Conservation (phyloP, 35 echinoderm and acorn worm species). For the Heliocidaris tuberculata region DNA sequence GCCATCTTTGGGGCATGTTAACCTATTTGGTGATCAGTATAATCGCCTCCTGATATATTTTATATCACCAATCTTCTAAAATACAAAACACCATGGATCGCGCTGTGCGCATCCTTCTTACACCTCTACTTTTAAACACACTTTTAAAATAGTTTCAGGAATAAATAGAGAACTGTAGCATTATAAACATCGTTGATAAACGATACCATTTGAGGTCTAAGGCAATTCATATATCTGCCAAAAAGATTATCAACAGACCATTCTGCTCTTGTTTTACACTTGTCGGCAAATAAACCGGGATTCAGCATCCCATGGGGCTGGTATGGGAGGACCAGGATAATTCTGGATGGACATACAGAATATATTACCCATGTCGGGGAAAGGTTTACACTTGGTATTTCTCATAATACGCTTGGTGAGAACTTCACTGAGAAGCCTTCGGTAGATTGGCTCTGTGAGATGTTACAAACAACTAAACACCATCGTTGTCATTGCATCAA, state of each 20-base stretch:
- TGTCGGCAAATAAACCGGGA: too few species aligned
- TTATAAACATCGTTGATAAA: background rate
- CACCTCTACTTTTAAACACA: background rate
- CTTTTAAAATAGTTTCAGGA: background rate
- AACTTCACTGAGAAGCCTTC: too few species aligned
- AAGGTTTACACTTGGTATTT: too few species aligned
- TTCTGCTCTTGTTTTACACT: too few species aligned
- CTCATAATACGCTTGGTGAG: too few species aligned
- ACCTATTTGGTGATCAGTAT: background rate
- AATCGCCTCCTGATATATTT: background rate
- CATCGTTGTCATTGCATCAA: too few species aligned
- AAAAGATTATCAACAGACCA: background rate
- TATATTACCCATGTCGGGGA: too few species aligned
- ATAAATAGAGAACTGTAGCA: background rate
- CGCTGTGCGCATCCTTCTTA: background rate
- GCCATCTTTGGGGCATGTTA: background rate
- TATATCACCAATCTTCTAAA: background rate
- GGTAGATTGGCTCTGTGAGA: too few species aligned
- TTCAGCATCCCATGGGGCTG: too few species aligned
- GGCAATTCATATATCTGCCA: background rate
- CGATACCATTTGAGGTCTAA: background rate
- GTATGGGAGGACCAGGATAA: too few species aligned
- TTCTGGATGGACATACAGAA: too few species aligned
- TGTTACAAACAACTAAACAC: too few species aligned
- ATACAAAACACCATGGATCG: background rate